These are phyloP conservation scores for Marcusenius ussheri DNA, from an alignment of 2,113 vertebrate species.

Conservation along the genomic window DNA sequence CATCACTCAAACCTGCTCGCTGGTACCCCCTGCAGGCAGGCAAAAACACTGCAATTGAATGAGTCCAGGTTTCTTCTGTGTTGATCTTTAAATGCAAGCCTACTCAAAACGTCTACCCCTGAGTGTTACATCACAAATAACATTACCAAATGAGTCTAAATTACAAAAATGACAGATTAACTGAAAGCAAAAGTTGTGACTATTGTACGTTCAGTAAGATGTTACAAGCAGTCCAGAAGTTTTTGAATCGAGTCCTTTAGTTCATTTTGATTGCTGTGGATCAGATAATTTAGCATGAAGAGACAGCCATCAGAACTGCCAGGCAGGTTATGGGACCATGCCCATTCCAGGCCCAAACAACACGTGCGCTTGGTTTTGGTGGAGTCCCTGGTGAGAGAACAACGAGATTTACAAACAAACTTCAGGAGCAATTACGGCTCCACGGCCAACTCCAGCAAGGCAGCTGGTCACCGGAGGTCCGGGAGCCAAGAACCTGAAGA, in stretches of 20 bases:
- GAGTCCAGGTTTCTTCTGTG: neutral
- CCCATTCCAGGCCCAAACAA: neutral
- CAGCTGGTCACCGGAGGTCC: neutral
- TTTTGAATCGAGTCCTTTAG: neutral
- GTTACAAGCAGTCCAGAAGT: neutral
- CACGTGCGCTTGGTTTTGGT: neutral
- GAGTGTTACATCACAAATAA: neutral
- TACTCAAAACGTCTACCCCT: neutral
- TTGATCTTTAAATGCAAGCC: neutral
- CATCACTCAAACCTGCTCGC: neutral
- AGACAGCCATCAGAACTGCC: neutral
- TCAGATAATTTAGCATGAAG: neutral
- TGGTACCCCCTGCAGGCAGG: neutral
- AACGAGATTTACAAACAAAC: neutral
- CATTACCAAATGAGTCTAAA: neutral
- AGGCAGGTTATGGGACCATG: neutral
- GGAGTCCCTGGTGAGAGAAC: neutral
- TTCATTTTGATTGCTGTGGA: neutral
- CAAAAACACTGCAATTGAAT: neutral
- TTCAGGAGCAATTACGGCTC: neutral
- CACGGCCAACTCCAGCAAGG: neutral
- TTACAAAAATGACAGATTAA: neutral
- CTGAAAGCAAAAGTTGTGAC: neutral
- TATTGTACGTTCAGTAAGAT: neutral
- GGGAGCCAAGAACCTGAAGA: neutral